These are phyloP conservation scores for Pollenia angustigena DNA, from an alignment of 2,888 invertebrate genomes.

Conservation along the genomic window DNA sequence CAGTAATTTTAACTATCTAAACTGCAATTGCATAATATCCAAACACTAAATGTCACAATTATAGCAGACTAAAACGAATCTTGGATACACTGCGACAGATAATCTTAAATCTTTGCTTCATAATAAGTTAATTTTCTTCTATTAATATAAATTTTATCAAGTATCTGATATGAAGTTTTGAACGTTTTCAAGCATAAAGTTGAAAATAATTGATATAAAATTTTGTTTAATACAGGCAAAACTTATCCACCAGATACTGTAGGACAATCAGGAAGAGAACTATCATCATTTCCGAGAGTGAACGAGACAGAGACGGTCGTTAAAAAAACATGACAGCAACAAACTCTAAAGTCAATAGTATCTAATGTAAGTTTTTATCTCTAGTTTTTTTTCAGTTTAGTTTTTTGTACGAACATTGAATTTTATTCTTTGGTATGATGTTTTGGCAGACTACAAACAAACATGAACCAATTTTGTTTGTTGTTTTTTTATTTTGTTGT, in stretches of 20 bases:
- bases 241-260: neutral
- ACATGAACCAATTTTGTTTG: conserved; percentile 12
- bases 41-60: neutral
- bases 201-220: too few species aligned
- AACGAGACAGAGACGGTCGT: neutral
- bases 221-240: too few species aligned
- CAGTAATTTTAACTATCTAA: conserved; percentile 39
- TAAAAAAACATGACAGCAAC: conserved; percentile 61
- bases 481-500: neutral
- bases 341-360: conserved; percentile 52
- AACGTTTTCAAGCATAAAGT: neutral
- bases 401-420: conserved; percentile 25
- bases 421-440: conserved; percentile 32
- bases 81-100: neutral
- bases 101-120: neutral
- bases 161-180: neutral
- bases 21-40: conserved; percentile 31
- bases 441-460: conserved; percentile 28
- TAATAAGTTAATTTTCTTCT: too few species aligned
- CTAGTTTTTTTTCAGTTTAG: neutral
- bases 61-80: neutral
- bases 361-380: conserved; percentile 43
- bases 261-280: neutral
- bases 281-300: neutral
- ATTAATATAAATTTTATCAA: too few species aligned